phyloP scores from a whole-genome alignment of 1,140 invertebrate species.

The Oedothorax gibbosus region DNA sequence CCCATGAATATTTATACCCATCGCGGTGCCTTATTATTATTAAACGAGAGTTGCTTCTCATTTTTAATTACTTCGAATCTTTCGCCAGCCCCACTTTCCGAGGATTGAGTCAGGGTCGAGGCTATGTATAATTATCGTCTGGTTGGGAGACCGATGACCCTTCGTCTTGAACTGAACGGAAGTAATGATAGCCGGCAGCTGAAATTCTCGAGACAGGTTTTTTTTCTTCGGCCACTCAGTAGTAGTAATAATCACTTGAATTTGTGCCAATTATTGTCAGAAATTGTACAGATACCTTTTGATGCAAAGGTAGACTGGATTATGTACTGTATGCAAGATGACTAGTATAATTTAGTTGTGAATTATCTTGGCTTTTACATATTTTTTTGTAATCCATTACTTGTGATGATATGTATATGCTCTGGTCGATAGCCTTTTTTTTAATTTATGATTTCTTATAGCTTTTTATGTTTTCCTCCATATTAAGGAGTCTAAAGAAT shows the following conservation, averaged over 20 bases:
- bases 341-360: not conserved
- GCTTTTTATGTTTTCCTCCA: no score
- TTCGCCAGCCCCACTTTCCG: not conserved
- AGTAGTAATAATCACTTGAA: conserved; percentile 37
- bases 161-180: no score
- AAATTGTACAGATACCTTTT: conserved; percentile 28
- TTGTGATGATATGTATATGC: conserved; percentile 8
- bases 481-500: no score
- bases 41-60: no score
- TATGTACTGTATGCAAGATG: not conserved
- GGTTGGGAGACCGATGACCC: no score
- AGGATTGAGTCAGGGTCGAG: not conserved
- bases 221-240: not conserved
- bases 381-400: not conserved
- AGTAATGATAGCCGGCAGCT: not conserved
- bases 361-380: not conserved
- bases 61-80: not conserved
- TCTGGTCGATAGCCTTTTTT: conserved; percentile 15
- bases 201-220: conserved; percentile 15
- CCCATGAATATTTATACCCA: no score
- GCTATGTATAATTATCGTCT: not conserved
- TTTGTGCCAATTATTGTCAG: conserved; percentile 56
- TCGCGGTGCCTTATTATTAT: no score
- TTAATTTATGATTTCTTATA: not conserved
- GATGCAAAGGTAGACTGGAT: conserved; percentile 5